A percentile compares a stretch with the other conserved stretches of the same genome.
Conservation (phyloP, 1,140 invertebrate genomes). For the Coptotermes formosanus region DNA sequence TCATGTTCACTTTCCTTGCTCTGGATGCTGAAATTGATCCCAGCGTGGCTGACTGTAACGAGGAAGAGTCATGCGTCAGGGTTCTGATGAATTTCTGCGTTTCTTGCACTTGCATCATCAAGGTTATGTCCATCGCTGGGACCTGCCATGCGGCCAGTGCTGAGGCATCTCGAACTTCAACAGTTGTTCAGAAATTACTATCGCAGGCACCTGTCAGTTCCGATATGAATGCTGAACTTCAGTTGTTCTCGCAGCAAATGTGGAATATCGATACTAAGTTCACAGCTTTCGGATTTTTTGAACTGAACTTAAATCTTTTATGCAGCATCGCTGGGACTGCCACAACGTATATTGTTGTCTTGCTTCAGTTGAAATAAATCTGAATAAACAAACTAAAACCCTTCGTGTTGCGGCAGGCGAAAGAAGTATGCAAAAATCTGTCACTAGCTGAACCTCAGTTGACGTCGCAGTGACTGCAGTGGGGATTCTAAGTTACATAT, state of each 20-base stretch:
- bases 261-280: background rate
- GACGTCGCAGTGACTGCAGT: too few species aligned
- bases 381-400: too few species aligned
- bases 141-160: background rate
- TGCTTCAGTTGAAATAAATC: background rate
- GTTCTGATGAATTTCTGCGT: background rate
- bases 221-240: background rate
- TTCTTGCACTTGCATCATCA: background rate
- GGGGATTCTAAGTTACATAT: too few species aligned
- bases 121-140: background rate
- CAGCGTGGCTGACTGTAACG: background rate
- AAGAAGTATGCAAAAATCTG: too few species aligned
- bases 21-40: background rate
- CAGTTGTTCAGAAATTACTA: background rate
- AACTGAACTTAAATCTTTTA: background rate
- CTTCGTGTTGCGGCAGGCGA: too few species aligned
- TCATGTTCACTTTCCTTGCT: background rate
- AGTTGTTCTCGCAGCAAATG: background rate
- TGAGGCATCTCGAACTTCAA: background rate
- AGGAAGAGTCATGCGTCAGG: background rate
- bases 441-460: too few species aligned
- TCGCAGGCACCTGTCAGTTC: background rate
- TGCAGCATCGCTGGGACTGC: background rate
- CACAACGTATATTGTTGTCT: background rate
- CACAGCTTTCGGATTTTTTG: background rate